Base-by-base conservation (phyloP, 1,140 invertebrate species). In the Trinorchestia longiramus region DNA sequence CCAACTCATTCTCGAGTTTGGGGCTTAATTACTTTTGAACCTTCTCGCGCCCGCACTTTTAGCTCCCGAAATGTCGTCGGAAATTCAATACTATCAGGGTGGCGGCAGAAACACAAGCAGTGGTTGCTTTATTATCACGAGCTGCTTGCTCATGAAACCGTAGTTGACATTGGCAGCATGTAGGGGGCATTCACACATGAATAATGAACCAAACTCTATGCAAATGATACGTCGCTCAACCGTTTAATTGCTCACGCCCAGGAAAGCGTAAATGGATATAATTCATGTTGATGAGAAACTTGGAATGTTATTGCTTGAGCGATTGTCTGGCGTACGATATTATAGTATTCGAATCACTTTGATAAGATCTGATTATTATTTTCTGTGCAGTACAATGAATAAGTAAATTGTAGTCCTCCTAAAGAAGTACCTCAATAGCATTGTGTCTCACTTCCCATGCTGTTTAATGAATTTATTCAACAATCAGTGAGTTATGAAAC, bases 1-100 rank as follows among this genome's bases (percentile, higher is more conserved):
- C 92, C 92, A 94, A 94, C 92, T 94, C 92, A 94, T 94, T 94
- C 92, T 44, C 43, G 92, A 94, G 92, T 94, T 43, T 47, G 41
- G 43, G 36, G 43, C 92, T 94, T 94, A 94, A 94, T 94, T 94
- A 94, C 92, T 94, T 94, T 94, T 94, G 92, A 94, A 94, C 92
- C 92, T 94, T 47, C 92, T 94, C 92, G 92, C 92, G 44, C 44
- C 40, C 40, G 43, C 36, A 47, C 6, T 94, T 94, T 94, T 94
- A 40, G 92, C 40, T 43, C 43, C 92, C 47, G 92, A 47, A 94
- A 94, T 94, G 92, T 47, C 92, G 43, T 94, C 43, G 92, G 92
- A 94, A 94, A 94, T 94, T 94, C 92, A 94, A 47, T 94, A 94
- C 92, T 47, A 94, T 94, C 92, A 47, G 92, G 8, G 43, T 47